Percentiles rank a stretch among this genome's conserved stretches.
These are phyloP conservation scores for Acomys russatus DNA, from an alignment of 2,797 vertebrate genomes.

Conservation along the genomic window DNA sequence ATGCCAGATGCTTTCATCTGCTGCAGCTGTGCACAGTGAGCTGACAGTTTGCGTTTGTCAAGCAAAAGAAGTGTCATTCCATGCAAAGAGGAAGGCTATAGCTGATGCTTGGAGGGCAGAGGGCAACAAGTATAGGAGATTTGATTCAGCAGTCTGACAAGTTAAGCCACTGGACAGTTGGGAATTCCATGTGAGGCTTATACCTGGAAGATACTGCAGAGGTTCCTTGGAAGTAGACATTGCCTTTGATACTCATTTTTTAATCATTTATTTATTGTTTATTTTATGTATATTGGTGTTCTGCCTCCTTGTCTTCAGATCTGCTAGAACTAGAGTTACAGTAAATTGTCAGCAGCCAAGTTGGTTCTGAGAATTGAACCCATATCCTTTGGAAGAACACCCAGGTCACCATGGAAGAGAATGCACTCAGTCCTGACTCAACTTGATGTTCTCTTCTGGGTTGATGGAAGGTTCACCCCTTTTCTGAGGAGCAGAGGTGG, in stretches of 20 bases:
- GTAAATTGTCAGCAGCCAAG: too few relatives aligned
- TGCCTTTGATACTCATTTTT: conserved; percentile 46
- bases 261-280: too few relatives aligned
- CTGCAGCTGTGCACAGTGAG: conserved; percentile 86
- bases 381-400: too few relatives aligned
- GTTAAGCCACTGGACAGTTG: conserved; percentile 74
- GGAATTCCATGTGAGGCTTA: conserved; percentile 74
- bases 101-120: conserved; percentile 75
- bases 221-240: conserved; percentile 70
- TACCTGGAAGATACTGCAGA: conserved; percentile 73
- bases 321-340: too few relatives aligned
- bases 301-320: too few relatives aligned
- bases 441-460: too few relatives aligned
- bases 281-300: too few relatives aligned
- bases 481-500: too few relatives aligned
- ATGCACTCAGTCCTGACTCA: too few relatives aligned
- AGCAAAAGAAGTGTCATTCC: conserved; percentile 64
- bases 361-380: too few relatives aligned
- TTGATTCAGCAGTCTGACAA: conserved; percentile 84
- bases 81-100: background rate
- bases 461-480: too few relatives aligned
- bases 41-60: conserved; percentile 85
- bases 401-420: too few relatives aligned
- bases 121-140: conserved; percentile 73
- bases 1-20: conserved; percentile 89